Percentiles rank a stretch among this genome's conserved stretches.
Evolutionary conservation across 2,888 invertebrate genomes (phyloP).

Genomic region (Patella ulyssiponensis): DNA sequence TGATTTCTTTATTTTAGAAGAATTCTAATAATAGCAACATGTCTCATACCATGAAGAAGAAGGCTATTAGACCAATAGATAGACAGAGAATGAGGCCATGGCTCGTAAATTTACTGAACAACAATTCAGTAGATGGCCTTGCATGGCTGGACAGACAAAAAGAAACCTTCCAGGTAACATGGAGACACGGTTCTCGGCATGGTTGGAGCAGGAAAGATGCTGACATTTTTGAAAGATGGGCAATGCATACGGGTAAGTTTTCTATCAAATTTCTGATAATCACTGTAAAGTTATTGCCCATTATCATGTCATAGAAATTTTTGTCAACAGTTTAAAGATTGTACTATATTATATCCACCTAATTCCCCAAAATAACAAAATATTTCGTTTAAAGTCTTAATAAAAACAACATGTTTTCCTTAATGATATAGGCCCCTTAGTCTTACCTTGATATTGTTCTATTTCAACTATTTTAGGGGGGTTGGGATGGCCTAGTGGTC

Average conservation of each 20-base stretch:
- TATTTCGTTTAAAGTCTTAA: too few species aligned
- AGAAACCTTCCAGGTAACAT: conserved; percentile 59
- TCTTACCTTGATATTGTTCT: too few species aligned
- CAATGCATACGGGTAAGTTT: conserved; percentile 62
- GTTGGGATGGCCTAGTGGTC: too few species aligned
- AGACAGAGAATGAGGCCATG: conserved; percentile 64
- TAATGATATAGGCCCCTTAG: too few species aligned
- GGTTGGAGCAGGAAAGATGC: conserved; percentile 62
- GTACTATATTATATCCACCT: too few species aligned
- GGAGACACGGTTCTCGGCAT: conserved; percentile 67
- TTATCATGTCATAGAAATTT: too few species aligned
- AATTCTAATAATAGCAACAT: background rate
- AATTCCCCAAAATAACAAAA: too few species aligned
- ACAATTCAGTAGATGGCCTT: conserved; percentile 48
- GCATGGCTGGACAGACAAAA: conserved; percentile 54
- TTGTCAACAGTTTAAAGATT: too few species aligned
- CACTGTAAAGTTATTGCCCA: too few species aligned
- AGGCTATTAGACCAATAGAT: conserved; percentile 59
- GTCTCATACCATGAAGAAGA: conserved; percentile 11
- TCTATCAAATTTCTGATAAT: background rate
- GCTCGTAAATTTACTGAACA: conserved; percentile 56
- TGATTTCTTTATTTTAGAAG: too few species aligned
- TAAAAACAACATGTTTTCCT: too few species aligned
- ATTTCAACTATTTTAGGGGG: too few species aligned
- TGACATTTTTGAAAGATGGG: conserved; percentile 63